These are phyloP conservation scores for Vannuccia rotundouncinata DNA, from an alignment of 2,888 invertebrate species.

Conservation along the genomic window DNA sequence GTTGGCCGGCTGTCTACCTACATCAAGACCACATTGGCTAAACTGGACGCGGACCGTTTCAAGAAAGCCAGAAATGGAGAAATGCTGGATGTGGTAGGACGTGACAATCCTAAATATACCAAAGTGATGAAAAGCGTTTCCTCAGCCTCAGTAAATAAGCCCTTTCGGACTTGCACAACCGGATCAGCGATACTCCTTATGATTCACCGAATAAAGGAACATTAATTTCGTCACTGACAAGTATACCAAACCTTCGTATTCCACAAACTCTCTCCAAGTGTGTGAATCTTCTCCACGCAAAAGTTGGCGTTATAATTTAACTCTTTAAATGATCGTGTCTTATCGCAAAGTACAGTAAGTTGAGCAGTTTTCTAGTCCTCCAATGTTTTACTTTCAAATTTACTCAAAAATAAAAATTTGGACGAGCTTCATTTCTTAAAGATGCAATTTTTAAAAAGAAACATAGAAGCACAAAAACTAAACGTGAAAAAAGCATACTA, in stretches of 20 bases:
- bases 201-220: not conserved
- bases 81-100: conserved; percentile 23
- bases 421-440: not conserved
- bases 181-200: not conserved
- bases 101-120: conserved; percentile 9
- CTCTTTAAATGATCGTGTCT: not conserved
- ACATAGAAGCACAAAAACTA: not conserved
- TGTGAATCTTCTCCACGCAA: not conserved
- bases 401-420: not conserved
- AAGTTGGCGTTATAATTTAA: not conserved
- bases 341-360: not conserved
- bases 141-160: not conserved
- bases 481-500: not conserved
- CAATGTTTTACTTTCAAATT: not conserved
- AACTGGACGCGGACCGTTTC: conserved; percentile 16
- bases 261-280: not conserved
- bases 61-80: conserved; percentile 16
- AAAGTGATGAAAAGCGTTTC: not conserved
- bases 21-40: not conserved
- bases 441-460: not conserved
- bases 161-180: not conserved
- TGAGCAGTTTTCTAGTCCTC: not conserved
- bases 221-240: not conserved
- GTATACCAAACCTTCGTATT: not conserved
- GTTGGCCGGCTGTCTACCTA: not conserved